These are phyloP conservation scores for Lottia gigantea DNA, from an alignment of 2,888 invertebrate species.

Conservation along the genomic window DNA sequence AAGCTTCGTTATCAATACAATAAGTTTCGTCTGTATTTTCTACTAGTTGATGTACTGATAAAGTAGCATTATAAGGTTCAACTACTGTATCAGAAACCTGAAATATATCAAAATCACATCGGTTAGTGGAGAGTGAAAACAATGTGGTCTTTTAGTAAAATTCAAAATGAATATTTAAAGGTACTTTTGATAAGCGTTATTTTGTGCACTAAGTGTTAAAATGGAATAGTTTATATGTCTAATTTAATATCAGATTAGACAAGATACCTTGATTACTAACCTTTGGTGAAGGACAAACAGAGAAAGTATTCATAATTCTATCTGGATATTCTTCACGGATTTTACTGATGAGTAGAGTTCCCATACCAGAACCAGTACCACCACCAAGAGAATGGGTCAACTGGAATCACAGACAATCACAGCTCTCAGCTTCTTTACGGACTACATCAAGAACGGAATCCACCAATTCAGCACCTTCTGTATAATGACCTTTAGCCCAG, in stretches of 20 bases:
- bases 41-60: slow-evolving; percentile 7
- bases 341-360: slow-evolving; percentile 7
- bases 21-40: slow-evolving; percentile 3
- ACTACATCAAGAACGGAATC: slow-evolving; percentile 4
- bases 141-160: too few relatives aligned
- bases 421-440: slow-evolving; percentile 7
- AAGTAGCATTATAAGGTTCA: slow-evolving; percentile 1
- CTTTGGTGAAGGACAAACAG: slow-evolving; percentile 2
- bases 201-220: too few relatives aligned
- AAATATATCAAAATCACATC: background rate
- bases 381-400: background rate
- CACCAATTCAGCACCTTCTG: slow-evolving; percentile 2
- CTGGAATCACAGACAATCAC: slow-evolving; percentile 1
- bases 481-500: slow-evolving; percentile 8
- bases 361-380: slow-evolving; percentile 9
- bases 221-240: too few relatives aligned
- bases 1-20: slow-evolving; percentile 1
- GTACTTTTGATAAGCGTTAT: too few relatives aligned
- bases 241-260: too few relatives aligned
- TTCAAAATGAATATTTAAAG: too few relatives aligned
- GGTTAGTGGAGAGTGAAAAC: background rate
- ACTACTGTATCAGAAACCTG: slow-evolving; percentile 6
- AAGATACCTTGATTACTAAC: background rate
- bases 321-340: slow-evolving; percentile 8
- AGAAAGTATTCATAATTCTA: slow-evolving; percentile 8